These are phyloP conservation scores for Creontiades dilutus DNA, from an alignment of 2,888 invertebrate species.

Conservation along the genomic window DNA sequence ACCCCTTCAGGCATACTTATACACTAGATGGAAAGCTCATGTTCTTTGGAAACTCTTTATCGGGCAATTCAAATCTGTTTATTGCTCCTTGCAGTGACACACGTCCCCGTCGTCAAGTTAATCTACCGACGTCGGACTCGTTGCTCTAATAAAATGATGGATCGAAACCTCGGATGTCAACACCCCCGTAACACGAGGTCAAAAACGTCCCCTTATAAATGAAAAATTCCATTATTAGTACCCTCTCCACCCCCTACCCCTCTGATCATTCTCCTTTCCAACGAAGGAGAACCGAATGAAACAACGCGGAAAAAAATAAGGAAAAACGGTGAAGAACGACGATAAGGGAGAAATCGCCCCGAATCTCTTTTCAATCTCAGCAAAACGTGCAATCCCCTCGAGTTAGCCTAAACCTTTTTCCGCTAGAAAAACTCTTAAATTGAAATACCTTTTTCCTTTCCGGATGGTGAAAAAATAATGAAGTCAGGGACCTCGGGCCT, in stretches of 20 bases:
- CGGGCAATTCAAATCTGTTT: no score
- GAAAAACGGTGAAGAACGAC: background rate
- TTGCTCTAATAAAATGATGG: no score
- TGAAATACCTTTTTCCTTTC: slow-evolving; percentile 39
- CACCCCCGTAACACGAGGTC: no score
- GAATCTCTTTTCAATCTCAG: slow-evolving; percentile 39
- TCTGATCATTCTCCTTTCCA: no score
- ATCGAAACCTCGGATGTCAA: no score
- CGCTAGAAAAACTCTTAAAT: slow-evolving; percentile 39
- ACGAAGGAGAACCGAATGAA: background rate
- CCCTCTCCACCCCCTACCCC: no score
- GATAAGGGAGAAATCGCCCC: background rate
- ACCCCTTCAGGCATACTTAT: no score
- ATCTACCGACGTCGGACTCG: no score
- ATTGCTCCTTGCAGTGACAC: no score
- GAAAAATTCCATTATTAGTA: background rate
- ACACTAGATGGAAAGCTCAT: no score
- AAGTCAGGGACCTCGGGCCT: background rate
- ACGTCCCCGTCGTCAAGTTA: no score
- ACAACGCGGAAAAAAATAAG: background rate
- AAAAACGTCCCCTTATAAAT: background rate
- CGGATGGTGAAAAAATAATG: slow-evolving; percentile 42
- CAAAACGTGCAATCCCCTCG: slow-evolving; percentile 23
- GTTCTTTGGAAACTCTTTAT: no score
- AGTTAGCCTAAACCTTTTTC: slow-evolving; percentile 35